Base-by-base conservation (phyloP, 2,113 vertebrate genomes). In the Aplodontia rufa region DNA sequence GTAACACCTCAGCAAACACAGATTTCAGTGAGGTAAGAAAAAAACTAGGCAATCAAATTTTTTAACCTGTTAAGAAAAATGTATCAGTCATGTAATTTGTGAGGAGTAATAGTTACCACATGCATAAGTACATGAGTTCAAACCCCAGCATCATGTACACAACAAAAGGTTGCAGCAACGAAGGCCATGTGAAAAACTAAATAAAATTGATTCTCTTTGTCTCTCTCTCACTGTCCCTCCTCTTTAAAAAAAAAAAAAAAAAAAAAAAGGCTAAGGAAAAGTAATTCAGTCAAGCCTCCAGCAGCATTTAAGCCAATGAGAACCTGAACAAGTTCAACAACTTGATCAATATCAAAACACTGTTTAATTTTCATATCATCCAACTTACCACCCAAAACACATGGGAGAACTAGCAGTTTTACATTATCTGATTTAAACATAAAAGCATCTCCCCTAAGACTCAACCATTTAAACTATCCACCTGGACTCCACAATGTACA, bases 381-480 rank as follows among this genome's bases (percentile, higher is more conserved):
- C 22, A 72, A 86, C n/a, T 37, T 84, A 47, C 80, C 24, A 90
- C n/a, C 26, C 47, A 82, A 95, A 94, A 91, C 9, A 95, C 2
- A 79, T 28, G 10, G 16, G 40, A 81, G 45, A 51, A 28, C 58
- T 60, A 60, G 8, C 11, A 22, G 28, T 60, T 60, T 60, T 87
- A 94, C 90, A 68, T 82, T 35, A 91, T 19, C 78, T 53, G 40
- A 62, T 40, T 91, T 85, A 88, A 90, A 86, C 10, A 93, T 55
- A 40, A 80, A 75, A 88, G 49, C n/a, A 93, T 68, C 66, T 90
- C 47, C 92, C 53, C 78, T 96, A 85, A 87, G 62, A 83, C 22
- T 92, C 24, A 71, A 8, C 28, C 85, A 90, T 60, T 80, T 69
- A 90, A 95, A 78, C 17, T 47, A 75, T 60, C 11, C 22, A 80